phyloP scores from a whole-genome alignment of 2,888 invertebrate species.

The Entomobrya multifasciata region DNA sequence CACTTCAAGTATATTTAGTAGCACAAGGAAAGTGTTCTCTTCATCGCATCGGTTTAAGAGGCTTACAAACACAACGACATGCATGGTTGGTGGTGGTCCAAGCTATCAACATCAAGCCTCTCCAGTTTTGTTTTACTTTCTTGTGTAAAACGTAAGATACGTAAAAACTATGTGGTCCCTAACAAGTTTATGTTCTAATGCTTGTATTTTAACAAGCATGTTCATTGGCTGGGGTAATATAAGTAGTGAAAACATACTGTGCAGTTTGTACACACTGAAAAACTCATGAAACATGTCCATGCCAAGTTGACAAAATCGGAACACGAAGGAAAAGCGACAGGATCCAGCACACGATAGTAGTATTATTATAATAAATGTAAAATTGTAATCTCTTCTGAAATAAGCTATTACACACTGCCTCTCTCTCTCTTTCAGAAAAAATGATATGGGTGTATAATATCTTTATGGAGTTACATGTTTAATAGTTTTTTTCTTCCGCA shows the following conservation, averaged over 20 bases:
- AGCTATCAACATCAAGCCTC: conserved; percentile 46
- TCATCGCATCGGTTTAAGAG: background rate
- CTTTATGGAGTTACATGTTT: conserved; percentile 56
- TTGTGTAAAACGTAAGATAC: background rate
- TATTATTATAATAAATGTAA: conserved; percentile 67
- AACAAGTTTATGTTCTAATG: conserved; percentile 27
- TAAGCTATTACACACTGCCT: conserved; percentile 65
- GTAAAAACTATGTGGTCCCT: background rate
- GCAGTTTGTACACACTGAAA: background rate
- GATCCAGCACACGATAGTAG: conserved; percentile 48
- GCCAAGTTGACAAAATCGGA: conserved; percentile 70
- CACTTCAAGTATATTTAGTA: background rate
- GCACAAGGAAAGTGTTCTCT: conserved; percentile 42
- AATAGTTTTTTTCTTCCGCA: conserved; percentile 56
- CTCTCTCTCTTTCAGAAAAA: conserved; percentile 20
- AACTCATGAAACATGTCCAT: conserved; percentile 48
- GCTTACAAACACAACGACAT: background rate
- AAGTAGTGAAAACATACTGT: background rate
- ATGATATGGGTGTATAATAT: conserved; percentile 67
- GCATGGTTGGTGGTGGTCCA: conserved; percentile 56
- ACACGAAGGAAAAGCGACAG: conserved; percentile 67
- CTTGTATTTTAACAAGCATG: background rate
- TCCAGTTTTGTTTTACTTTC: conserved; percentile 41
- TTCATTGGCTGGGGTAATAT: background rate
- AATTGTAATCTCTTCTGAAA: conserved; percentile 68